Conservation (phyloP, 2,888 invertebrate genomes). For the Cyrtodaria siliqua region DNA sequence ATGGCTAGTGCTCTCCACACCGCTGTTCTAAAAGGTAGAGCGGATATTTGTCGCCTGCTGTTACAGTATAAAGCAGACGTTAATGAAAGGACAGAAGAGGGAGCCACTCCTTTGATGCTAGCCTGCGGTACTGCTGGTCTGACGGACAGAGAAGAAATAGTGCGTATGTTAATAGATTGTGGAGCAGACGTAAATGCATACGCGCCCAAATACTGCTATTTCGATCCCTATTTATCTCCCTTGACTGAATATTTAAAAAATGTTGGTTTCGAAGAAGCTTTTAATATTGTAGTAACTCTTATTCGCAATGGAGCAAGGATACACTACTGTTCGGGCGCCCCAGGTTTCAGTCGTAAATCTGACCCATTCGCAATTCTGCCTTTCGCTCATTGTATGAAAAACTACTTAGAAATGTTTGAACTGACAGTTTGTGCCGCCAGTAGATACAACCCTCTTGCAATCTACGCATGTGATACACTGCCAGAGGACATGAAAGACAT, state of each 20-base stretch:
- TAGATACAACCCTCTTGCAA: constrained; percentile 93
- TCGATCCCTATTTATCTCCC: constrained; percentile 91
- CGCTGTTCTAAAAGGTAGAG: constrained; percentile 89
- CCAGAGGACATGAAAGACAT: constrained; percentile 89
- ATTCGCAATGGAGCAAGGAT: constrained; percentile 91
- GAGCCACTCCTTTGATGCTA: constrained; percentile 85
- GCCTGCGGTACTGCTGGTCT: constrained; percentile 83
- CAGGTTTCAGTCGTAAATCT: constrained; percentile 70
- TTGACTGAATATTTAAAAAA: constrained; percentile 93
- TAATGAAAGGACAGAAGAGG: constrained; percentile 85
- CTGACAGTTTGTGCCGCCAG: constrained; percentile 91
- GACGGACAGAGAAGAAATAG: constrained; percentile 75
- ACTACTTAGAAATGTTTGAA: constrained; percentile 88
- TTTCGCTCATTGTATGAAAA: constrained; percentile 90
- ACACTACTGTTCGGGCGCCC: constrained; percentile 87
- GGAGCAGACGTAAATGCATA: constrained; percentile 81
- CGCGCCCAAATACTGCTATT: constrained; percentile 87
- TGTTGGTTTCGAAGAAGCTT: constrained; percentile 88
- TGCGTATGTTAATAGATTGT: constrained; percentile 76
- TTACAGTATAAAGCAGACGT: constrained; percentile 86
- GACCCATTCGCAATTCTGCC: constrained; percentile 94
- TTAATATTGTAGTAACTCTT: constrained; percentile 90
- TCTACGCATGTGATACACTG: constrained; percentile 90
- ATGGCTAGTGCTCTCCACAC: constrained; percentile 93
- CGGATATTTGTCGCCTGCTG: constrained; percentile 81